Base-by-base conservation (phyloP, 2,888 invertebrate genomes). In the Sylvicola cinctus region DNA sequence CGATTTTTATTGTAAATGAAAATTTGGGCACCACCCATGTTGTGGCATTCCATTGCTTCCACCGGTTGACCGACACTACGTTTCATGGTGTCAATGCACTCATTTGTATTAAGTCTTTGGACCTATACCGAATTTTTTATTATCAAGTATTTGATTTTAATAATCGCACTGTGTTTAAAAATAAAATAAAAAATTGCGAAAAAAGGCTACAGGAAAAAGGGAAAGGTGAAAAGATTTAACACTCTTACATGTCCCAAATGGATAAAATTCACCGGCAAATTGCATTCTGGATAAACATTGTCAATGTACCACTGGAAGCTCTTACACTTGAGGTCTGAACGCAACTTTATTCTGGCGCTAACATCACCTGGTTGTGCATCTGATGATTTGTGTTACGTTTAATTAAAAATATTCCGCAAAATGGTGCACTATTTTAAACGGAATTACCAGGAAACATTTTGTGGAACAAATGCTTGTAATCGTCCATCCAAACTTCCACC, bases 261-360 rank as follows among this genome's bases (percentile, higher is more conserved):
- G 3, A 16, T 5, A 3, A 16, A 16, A 15, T 31, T 10, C 11
- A 6, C 25, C 2, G 13, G 16, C 20, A 23, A 31, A n/a, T 10
- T 13, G 14, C 25, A 30, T 53, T 84, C 83, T 4, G 84, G 85
- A 56, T 79, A 85, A 44, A 85, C 66, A 50, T 71, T 80, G 49
- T 80, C 74, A 52, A 85, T 62, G 55, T 76, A 84, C 84, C 84
- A 85, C 51, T 74, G 71, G 64, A 85, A 85, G 37, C 68, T 66
- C 52, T 83, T 79, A 59, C 84, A 85, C 17, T 70, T 62, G 28
- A 84, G 60, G 26, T 66, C 63, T 41, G 72, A 60, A 36, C 83
- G 60, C 38, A 85, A 56, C 17, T 63, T 57, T 49, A 67, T 74
- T 32, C 84, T 63, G 5, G 65, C 64, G 14, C 66, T 63, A 12